A percentile compares a stretch with the other conserved stretches of the same genome.
Evolutionary conservation across 2,888 invertebrate species (phyloP).

Genomic region (Dryobotodes eremita): DNA sequence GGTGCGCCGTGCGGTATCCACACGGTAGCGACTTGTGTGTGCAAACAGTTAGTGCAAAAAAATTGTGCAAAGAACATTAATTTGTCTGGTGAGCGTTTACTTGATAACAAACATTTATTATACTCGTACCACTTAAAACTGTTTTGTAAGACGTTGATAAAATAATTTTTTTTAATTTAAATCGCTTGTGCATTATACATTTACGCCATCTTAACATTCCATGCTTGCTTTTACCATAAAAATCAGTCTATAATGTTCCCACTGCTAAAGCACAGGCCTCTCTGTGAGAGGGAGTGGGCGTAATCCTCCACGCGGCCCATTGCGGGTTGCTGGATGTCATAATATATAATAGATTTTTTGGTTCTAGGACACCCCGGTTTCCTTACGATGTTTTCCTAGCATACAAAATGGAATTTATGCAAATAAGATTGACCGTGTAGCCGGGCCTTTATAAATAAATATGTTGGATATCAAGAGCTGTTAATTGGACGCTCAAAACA

Average conservation of each 20-base stretch:
- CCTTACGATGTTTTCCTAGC: not conserved
- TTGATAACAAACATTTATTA: not conserved
- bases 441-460: conserved; percentile 63
- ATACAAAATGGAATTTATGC: not conserved
- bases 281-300: not conserved
- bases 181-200: not conserved
- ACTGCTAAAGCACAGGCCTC: not conserved
- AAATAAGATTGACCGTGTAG: conserved; percentile 21
- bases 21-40: not conserved
- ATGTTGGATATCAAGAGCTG: conserved; percentile 64
- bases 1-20: not conserved
- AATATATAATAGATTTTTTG: not conserved
- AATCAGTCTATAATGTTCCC: not conserved
- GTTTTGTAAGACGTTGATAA: too few species aligned
- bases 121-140: too few species aligned
- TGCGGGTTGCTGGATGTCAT: not conserved
- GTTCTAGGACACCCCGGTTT: not conserved
- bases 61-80: not conserved
- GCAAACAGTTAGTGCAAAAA: not conserved
- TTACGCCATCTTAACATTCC: too few species aligned
- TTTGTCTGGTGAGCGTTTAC: not conserved
- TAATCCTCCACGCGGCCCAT: not conserved
- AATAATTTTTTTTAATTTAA: too few species aligned
- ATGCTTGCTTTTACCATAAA: not conserved
- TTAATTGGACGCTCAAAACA: conserved; percentile 81